Percentiles rank a stretch among this genome's conserved stretches.
Evolutionary conservation across 2,888 invertebrate genomes (phyloP).

Genomic region (Lasioglossum malachurum): DNA sequence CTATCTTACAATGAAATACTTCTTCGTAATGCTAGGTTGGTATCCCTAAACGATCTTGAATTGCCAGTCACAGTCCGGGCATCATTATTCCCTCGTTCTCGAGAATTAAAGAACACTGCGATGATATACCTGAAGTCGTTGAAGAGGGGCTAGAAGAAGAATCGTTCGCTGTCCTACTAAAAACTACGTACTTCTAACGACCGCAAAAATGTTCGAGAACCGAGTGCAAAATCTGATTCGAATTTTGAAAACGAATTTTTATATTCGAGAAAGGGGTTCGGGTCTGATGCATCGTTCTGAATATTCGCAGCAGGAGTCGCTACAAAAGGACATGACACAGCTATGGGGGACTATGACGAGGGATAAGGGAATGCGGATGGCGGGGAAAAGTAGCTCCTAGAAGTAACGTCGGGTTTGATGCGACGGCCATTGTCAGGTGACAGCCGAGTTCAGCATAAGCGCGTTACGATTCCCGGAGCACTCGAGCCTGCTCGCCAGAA

Average conservation of each 20-base stretch:
- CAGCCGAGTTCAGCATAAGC: conserved; percentile 58
- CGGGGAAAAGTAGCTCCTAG: conserved; percentile 57
- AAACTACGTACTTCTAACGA: neutral
- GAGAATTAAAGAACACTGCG: neutral
- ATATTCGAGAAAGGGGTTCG: neutral
- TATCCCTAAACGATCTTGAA: neutral
- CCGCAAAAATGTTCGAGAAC: neutral
- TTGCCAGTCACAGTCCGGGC: neutral
- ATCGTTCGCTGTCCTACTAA: neutral
- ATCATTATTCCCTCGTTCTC: neutral
- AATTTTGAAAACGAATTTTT: neutral
- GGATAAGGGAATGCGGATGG: conserved; percentile 36
- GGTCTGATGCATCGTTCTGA: neutral
- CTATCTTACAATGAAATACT: neutral
- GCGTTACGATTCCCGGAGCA: conserved; percentile 52
- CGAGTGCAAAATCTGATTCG: neutral
- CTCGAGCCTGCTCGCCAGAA: conserved; percentile 33
- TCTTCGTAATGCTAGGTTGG: neutral
- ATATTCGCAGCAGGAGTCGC: conserved; percentile 10
- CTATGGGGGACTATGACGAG: conserved; percentile 4
- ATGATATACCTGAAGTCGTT: neutral
- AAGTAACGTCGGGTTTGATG: conserved; percentile 65
- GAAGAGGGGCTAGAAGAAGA: neutral
- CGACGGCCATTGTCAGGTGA: conserved; percentile 63
- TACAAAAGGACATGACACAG: conserved; percentile 14